Conservation (phyloP, 92 coral and sea anemone genomes). For the Parazoanthus swiftii region DNA sequence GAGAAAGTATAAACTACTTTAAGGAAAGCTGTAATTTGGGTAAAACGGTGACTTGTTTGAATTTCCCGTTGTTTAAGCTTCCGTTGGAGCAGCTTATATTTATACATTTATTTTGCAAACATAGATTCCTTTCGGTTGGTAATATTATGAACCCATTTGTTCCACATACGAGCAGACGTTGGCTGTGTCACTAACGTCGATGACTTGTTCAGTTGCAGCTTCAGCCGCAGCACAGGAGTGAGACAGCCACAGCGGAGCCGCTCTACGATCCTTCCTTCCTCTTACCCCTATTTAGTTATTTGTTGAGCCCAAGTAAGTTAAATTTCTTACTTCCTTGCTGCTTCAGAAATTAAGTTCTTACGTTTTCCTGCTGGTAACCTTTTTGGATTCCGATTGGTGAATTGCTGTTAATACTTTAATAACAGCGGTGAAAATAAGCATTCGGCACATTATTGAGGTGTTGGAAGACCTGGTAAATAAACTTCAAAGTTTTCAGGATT, state of each 20-base stretch:
- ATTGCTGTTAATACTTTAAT: too few relatives aligned
- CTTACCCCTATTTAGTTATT: constrained; percentile 83
- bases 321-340: neutral
- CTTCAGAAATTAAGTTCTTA: too few relatives aligned
- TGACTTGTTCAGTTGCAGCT: constrained; percentile 34
- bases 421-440: too few relatives aligned
- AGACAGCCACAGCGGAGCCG: constrained; percentile 14
- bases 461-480: too few relatives aligned
- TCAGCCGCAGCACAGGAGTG: constrained; percentile 10
- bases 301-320: constrained; percentile 78
- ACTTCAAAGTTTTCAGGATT: too few relatives aligned
- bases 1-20: neutral
- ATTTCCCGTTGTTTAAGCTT: neutral
- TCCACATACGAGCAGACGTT: neutral
- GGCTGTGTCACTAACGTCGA: neutral
- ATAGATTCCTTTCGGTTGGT: neutral
- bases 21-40: too few relatives aligned
- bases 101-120: too few relatives aligned
- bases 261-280: constrained; percentile 90
- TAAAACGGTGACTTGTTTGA: neutral
- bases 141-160: too few relatives aligned
- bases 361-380: too few relatives aligned
- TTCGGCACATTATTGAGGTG: too few relatives aligned
- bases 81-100: neutral
- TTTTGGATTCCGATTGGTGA: too few relatives aligned